A percentile compares a stretch with the other conserved stretches of the same genome.
Evolutionary conservation across 2,797 vertebrate species (phyloP).

Genomic region (Notoglanidium macrostoma): DNA sequence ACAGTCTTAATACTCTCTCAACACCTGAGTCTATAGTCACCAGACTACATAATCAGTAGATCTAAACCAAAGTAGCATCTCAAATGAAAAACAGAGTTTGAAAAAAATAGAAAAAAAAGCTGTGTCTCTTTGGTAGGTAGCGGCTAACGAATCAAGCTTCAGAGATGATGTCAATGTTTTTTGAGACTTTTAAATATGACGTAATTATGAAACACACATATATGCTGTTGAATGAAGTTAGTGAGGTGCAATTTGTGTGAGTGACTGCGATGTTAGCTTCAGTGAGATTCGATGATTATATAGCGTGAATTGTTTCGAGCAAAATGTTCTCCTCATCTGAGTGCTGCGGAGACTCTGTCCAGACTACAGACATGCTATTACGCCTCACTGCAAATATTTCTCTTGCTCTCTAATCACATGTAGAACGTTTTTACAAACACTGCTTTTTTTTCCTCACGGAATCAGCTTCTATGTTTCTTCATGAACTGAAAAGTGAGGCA

Average conservation of each 20-base stretch:
- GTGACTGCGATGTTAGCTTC: slow-evolving; percentile 67
- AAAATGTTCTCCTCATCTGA: slow-evolving; percentile 64
- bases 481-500: slow-evolving; percentile 35
- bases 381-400: slow-evolving; percentile 56
- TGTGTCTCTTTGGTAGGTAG: slow-evolving; percentile 66
- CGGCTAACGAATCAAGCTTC: slow-evolving; percentile 53
- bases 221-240: slow-evolving; percentile 66
- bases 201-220: slow-evolving; percentile 64
- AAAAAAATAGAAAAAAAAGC: slow-evolving; percentile 34
- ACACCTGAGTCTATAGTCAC: slow-evolving; percentile 60
- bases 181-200: slow-evolving; percentile 56
- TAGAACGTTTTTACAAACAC: slow-evolving; percentile 34
- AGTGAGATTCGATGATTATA: slow-evolving; percentile 67
- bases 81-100: slow-evolving; percentile 57
- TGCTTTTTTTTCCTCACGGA: slow-evolving; percentile 25
- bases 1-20: slow-evolving; percentile 53
- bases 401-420: slow-evolving; percentile 55
- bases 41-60: slow-evolving; percentile 70
- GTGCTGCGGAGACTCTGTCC: slow-evolving; percentile 71
- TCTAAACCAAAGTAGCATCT: slow-evolving; percentile 78
- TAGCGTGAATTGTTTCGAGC: slow-evolving; percentile 55
- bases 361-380: slow-evolving; percentile 45
- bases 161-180: slow-evolving; percentile 46
- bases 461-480: slow-evolving; percentile 32
- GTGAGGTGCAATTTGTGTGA: slow-evolving; percentile 71